phyloP scores from a whole-genome alignment of 92 coral and sea anemone species.

The Epizoanthus illoricatus region DNA sequence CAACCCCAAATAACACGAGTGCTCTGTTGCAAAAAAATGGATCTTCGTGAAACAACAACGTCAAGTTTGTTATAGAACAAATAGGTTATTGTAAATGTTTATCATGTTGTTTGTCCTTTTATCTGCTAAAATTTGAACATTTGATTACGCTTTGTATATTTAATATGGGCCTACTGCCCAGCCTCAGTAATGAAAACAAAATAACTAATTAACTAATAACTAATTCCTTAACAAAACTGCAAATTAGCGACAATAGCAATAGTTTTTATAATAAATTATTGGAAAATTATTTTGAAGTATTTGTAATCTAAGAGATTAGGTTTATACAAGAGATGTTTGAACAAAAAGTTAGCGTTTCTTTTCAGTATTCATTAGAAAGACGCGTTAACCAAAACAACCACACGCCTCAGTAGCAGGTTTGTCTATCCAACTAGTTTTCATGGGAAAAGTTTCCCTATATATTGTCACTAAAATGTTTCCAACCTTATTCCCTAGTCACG shows the following conservation, averaged over 20 bases:
- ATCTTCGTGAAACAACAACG: too few relatives aligned
- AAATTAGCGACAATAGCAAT: neutral
- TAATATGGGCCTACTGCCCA: neutral
- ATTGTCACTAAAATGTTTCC: neutral
- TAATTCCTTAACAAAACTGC: neutral
- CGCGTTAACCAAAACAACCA: slow-evolving; percentile 10
- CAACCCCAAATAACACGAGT: too few relatives aligned
- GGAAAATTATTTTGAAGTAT: neutral
- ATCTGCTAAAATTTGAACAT: neutral
- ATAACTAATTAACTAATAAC: too few relatives aligned
- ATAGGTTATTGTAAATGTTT: neutral
- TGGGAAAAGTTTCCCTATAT: neutral
- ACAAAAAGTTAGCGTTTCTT: neutral
- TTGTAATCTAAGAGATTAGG: neutral
- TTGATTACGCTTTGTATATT: neutral
- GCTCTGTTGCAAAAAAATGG: too few relatives aligned
- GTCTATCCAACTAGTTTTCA: neutral
- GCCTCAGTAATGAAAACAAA: slow-evolving; percentile 4
- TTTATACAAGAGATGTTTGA: neutral
- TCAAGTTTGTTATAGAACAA: too few relatives aligned
- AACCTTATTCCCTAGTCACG: neutral
- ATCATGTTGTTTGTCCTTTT: neutral
- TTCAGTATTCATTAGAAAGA: neutral
- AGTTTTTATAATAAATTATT: neutral
- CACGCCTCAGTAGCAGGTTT: neutral